Base-by-base conservation (phyloP, 2,797 vertebrate genomes). In the Gambelia wislizenii region DNA sequence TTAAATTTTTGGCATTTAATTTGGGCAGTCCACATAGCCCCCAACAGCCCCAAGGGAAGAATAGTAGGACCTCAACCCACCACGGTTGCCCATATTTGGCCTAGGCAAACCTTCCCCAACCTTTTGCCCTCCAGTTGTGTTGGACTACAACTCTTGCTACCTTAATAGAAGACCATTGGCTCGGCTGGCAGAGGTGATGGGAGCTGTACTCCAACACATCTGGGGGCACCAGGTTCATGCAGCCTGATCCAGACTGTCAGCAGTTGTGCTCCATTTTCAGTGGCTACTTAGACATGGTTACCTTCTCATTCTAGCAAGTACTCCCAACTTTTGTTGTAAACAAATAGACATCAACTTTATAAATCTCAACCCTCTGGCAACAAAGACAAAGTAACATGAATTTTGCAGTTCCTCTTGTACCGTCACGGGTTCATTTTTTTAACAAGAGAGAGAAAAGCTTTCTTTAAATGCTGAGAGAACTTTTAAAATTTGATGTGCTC, bases 261-360 rank as follows among this genome's bases (percentile, higher is more conserved):
- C 42, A 44, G 54, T 27, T 74, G 6, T 69, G 81, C 30, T n/a
- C 61, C 42, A 18, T 47, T 39, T 83, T 64, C 61, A 67, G 42
- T n/a, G 27, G 30, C 16, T 47, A 69, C 64, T 72, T 44, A 90
- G 70, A 89, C 88, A 85, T 13, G 83, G 61, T 54, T 89, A n/a
- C 0, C 61, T 85, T 89, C 84, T 91, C 52, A 76, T 78, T 81
- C 87, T 91, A 86, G 49, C 16, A 61, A 79, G 70, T 39, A 25
- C 77, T 84, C 49, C 56, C 79, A 72, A 33, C 86, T 0, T 0
- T 49, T 79, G 64, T 83, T 69, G 6, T 1, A 79, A 79, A 13
- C 18, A 70, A 88, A 61, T 61, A 90, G 81, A 69, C 69, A 90
- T 54, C 76, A 44, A 0, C n/a, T 75, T 91, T 61, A 83, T 77